Evolutionary conservation across 1,140 invertebrate genomes (phyloP).

Genomic region (Dendroctonus valens): DNA sequence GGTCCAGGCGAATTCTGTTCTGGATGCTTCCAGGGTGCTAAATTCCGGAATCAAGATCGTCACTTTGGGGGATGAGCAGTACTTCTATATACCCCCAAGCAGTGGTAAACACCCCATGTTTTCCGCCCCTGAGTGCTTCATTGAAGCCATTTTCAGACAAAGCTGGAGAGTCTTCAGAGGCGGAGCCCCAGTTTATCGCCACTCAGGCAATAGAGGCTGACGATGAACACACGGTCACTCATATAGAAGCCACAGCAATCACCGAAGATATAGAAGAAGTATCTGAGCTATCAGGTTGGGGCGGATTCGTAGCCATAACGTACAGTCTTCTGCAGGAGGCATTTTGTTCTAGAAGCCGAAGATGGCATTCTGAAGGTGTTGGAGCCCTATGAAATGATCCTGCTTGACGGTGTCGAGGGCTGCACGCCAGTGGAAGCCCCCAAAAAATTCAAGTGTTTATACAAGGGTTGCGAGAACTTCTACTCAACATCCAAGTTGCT

Average conservation of each 20-base stretch:
- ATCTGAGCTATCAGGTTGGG: background rate
- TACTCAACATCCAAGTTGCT: constrained; percentile 61
- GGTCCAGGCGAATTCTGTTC: constrained; percentile 4
- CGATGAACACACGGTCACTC: too few species aligned
- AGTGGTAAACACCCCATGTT: background rate
- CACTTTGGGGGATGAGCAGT: constrained; percentile 33
- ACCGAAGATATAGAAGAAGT: background rate
- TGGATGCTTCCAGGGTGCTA: constrained; percentile 11
- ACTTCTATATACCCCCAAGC: constrained; percentile 33
- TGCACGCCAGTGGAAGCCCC: background rate
- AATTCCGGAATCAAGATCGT: constrained; percentile 35
- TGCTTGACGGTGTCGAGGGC: constrained; percentile 9
- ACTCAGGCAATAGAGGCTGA: background rate
- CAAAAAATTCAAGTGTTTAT: constrained; percentile 48
- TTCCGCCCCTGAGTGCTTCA: background rate
- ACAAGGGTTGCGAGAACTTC: constrained; percentile 55
- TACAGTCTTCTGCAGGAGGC: background rate
- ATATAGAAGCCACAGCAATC: constrained; percentile 1
- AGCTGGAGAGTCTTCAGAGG: too few species aligned
- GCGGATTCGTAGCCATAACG: too few species aligned
- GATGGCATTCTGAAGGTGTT: background rate
- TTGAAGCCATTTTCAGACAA: background rate
- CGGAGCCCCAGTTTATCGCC: too few species aligned
- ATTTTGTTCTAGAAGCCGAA: constrained; percentile 11
- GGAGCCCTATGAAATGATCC: constrained; percentile 22